Evolutionary conservation across 2,113 vertebrate species (phyloP).

Genomic region (Pandion haliaetus): DNA sequence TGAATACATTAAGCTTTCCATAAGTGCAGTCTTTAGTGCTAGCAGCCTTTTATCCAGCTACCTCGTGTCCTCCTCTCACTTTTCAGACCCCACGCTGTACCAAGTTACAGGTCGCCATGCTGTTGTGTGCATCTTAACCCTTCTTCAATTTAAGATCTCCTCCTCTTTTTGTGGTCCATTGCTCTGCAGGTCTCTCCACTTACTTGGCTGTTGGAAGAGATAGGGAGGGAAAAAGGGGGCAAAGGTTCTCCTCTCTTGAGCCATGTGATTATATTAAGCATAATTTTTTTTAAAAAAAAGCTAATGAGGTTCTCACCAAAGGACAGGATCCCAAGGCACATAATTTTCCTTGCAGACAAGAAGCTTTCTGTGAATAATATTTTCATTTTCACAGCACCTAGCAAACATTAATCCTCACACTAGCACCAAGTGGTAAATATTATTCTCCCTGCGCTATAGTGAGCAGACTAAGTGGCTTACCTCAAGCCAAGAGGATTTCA

Average conservation of each 20-base stretch:
- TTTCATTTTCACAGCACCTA: not conserved
- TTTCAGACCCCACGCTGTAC: accelerated
- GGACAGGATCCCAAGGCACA: not conserved
- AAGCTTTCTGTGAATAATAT: not conserved
- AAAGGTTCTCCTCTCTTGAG: not conserved
- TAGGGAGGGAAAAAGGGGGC: not conserved
- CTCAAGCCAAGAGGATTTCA: not conserved
- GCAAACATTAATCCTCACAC: not conserved
- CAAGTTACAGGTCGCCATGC: not conserved
- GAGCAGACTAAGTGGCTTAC: not conserved
- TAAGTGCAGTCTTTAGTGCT: not conserved
- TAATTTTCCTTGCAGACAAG: not conserved
- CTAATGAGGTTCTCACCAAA: not conserved
- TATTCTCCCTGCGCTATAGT: not conserved
- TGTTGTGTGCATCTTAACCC: not conserved
- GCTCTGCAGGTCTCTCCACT: not conserved
- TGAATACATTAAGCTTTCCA: not conserved
- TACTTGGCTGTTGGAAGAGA: not conserved
- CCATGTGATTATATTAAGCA: not conserved
- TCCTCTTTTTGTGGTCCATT: not conserved
- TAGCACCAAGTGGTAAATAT: not conserved
- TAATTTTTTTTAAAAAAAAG: not conserved
- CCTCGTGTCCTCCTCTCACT: not conserved
- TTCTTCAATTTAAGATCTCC: not conserved
- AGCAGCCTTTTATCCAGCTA: not conserved